A percentile compares a stretch with the other conserved stretches of the same genome.
These are phyloP conservation scores for Glossophaga mutica DNA, from an alignment of 2,797 vertebrate genomes.

Conservation along the genomic window DNA sequence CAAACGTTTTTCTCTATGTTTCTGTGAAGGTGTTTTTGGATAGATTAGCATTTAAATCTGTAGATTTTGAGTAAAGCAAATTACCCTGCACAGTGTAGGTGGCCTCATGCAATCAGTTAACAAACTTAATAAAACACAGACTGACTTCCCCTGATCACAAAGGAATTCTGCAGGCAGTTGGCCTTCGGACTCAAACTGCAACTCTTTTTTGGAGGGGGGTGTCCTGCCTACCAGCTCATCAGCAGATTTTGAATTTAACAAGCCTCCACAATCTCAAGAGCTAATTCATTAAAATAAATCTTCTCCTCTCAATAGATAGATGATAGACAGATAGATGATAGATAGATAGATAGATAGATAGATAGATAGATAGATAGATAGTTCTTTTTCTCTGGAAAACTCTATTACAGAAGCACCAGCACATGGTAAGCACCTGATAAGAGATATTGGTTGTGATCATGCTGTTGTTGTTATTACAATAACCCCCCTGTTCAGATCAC, in stretches of 20 bases:
- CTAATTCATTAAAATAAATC: background rate
- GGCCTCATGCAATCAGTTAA: background rate
- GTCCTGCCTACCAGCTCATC: background rate
- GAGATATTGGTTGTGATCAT: background rate
- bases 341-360: background rate
- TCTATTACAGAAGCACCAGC: background rate
- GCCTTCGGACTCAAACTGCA: background rate
- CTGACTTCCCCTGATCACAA: background rate
- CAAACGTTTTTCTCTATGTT: background rate
- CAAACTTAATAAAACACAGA: background rate
- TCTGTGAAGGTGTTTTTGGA: background rate
- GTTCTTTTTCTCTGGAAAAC: background rate
- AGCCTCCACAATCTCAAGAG: background rate
- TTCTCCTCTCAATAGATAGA: background rate
- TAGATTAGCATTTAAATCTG: background rate
- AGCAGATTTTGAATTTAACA: background rate
- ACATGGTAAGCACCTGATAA: background rate
- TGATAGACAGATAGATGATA: background rate
- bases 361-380: background rate
- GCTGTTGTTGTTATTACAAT: background rate
- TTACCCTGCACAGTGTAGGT: background rate
- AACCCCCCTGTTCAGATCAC: background rate
- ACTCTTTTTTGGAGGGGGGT: background rate
- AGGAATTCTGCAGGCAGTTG: background rate
- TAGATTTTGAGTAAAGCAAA: background rate